Evolutionary conservation across 2,113 vertebrate species (phyloP).

Genomic region (Spea multiplicata): DNA sequence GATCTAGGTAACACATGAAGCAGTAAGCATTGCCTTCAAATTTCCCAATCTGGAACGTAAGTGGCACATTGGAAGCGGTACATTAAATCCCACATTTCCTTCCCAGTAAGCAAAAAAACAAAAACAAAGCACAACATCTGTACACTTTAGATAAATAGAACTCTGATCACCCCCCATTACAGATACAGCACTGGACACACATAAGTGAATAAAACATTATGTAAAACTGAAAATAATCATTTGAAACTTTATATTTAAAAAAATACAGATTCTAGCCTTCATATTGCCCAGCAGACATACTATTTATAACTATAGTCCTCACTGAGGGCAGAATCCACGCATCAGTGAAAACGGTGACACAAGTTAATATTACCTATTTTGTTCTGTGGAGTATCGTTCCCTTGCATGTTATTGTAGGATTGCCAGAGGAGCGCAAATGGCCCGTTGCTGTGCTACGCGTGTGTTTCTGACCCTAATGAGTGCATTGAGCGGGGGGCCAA

Average conservation of each 20-base stretch:
- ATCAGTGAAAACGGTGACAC: constrained; percentile 58
- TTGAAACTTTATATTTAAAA: constrained; percentile 41
- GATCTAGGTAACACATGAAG: constrained; percentile 69
- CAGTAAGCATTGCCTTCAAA: constrained; percentile 66
- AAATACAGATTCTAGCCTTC: constrained; percentile 63
- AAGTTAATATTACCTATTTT: too few relatives aligned
- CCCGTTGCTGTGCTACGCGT: too few relatives aligned
- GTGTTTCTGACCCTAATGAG: too few relatives aligned
- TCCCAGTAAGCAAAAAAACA: constrained; percentile 54
- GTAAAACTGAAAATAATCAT: constrained; percentile 2
- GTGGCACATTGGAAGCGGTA: constrained; percentile 70
- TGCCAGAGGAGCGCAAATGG: too few relatives aligned
- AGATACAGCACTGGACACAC: constrained; percentile 77
- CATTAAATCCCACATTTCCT: constrained; percentile 50
- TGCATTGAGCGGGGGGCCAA: too few relatives aligned
- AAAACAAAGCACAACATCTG: constrained; percentile 62
- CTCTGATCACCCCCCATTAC: constrained; percentile 76
- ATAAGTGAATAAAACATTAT: constrained; percentile 51
- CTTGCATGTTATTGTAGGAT: too few relatives aligned
- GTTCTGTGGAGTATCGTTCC: too few relatives aligned
- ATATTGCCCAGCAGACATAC: constrained; percentile 62
- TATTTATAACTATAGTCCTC: constrained; percentile 77
- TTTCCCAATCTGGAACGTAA: constrained; percentile 73
- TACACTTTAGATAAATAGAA: constrained; percentile 81
- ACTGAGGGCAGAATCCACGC: constrained; percentile 90